These are phyloP conservation scores for Anhinga anhinga DNA, from an alignment of 2,113 vertebrate species.

Conservation along the genomic window DNA sequence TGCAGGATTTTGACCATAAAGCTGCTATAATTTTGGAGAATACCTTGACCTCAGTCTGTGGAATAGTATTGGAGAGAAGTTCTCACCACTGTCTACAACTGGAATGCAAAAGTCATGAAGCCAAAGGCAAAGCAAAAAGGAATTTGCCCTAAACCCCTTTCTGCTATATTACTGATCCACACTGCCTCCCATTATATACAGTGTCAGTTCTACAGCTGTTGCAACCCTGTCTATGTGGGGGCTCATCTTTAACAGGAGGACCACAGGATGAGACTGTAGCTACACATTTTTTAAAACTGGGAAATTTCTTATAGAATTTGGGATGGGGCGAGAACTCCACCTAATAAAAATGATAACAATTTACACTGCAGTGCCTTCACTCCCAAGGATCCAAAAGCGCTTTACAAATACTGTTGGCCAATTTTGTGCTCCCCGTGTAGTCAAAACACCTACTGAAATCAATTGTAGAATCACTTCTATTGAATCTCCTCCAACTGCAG, in stretches of 20 bases:
- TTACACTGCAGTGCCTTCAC: neutral
- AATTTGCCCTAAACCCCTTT: neutral
- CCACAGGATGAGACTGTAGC: neutral
- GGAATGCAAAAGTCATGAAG: neutral
- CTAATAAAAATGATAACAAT: neutral
- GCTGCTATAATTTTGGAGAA: neutral
- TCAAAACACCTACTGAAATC: conserved; percentile 52
- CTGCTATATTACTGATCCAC: neutral
- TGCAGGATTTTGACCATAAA: neutral
- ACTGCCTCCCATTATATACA: neutral
- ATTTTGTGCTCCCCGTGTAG: conserved; percentile 27
- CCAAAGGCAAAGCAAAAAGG: neutral
- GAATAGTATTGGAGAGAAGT: neutral
- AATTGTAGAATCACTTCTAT: conserved; percentile 25
- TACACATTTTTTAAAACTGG: neutral
- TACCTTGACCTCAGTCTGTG: neutral
- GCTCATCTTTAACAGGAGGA: neutral
- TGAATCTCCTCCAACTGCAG: conserved; percentile 44
- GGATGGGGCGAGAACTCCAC: neutral
- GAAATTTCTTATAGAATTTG: neutral
- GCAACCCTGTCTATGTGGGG: neutral
- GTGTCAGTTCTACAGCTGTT: neutral
- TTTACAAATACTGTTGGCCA: conserved; percentile 38
- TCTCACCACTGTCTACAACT: neutral
- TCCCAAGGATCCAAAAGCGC: conserved; percentile 1